Base-by-base conservation (phyloP, 2,113 vertebrate genomes). In the Clarias macrocephalus region DNA sequence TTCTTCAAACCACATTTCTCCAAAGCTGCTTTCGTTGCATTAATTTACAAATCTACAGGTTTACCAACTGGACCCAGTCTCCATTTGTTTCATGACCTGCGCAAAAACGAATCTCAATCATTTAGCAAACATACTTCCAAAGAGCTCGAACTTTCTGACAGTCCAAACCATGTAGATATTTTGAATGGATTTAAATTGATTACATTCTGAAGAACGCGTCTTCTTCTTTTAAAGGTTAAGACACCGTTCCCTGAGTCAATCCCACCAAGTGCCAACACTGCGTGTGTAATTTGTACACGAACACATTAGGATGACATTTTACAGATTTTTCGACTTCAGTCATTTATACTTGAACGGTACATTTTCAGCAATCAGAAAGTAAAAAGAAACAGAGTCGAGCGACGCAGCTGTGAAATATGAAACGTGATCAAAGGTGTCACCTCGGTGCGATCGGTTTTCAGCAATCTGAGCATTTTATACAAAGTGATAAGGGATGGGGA, bases 381-480 rank as follows among this genome's bases (percentile, higher is more conserved):
- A 11, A 57, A 42, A 15, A 73, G 68, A 60, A 75, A 33, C 60
- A 16, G 60, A 56, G 62, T n/a, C 10, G 28, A 59, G 52, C 9
- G 13, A 75, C n/a, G 12, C 70, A 4, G 33, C 72, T 28, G 52
- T 28, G n/a, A 77, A 79, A 65, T 33, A 70, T 28, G 62, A 19
- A 86, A n/a, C 37, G n/a, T 72, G 75, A 80, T 80, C 75, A 87
- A 54, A 84, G 81, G 82, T 73, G 30, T 42, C 85, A 84, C 21
- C 63, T 42, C 15, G 5, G 19, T 56, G 10, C 10, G 66, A 63
- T 86, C 76, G 48, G 19, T 73, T 77, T 42, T 57, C 19, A 33
- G 19, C 19, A 30, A 10, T 83, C 30, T 28, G 28, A 56, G 2
- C 13, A n/a, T 21, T 23, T 54, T 21, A 60, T 66, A 79, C n/a